These are phyloP conservation scores for Fragum fragum DNA, from an alignment of 2,888 invertebrate genomes.

Conservation along the genomic window DNA sequence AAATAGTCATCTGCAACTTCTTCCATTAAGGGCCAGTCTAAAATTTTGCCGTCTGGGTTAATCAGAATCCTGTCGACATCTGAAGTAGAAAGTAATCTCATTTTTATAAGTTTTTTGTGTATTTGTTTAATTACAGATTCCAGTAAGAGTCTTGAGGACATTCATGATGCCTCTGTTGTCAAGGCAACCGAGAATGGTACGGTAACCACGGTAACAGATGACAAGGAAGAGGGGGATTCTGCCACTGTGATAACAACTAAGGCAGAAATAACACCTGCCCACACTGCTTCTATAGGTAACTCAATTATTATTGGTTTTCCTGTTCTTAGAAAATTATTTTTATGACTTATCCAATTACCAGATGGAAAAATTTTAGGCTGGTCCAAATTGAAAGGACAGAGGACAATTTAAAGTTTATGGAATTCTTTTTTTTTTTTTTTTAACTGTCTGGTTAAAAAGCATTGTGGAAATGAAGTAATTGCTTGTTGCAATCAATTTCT, in stretches of 20 bases:
- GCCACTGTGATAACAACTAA: slow-evolving; percentile 70
- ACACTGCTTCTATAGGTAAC: slow-evolving; percentile 51
- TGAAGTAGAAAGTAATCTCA: too few species aligned
- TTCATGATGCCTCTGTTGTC: slow-evolving; percentile 58
- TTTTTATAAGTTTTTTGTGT: neutral
- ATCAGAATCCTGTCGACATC: too few species aligned
- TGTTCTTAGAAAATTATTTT: too few species aligned
- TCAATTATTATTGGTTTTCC: neutral
- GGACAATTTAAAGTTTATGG: too few species aligned
- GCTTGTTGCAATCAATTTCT: too few species aligned
- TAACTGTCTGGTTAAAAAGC: too few species aligned
- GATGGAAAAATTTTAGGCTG: neutral
- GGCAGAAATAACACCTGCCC: slow-evolving; percentile 74
- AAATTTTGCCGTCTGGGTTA: too few species aligned
- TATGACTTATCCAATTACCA: neutral
- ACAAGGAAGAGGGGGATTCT: slow-evolving; percentile 30
- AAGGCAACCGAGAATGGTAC: slow-evolving; percentile 57
- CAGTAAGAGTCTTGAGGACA: slow-evolving; percentile 56
- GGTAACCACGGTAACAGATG: slow-evolving; percentile 36
- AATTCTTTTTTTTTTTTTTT: too few species aligned
- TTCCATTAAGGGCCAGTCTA: too few species aligned
- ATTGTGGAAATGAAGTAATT: too few species aligned
- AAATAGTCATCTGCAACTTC: too few species aligned
- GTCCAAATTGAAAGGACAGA: neutral
- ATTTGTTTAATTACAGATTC: slow-evolving; percentile 50